Evolutionary conservation across 1,140 invertebrate genomes (phyloP).

Genomic region (Temnothorax longispinosus): DNA sequence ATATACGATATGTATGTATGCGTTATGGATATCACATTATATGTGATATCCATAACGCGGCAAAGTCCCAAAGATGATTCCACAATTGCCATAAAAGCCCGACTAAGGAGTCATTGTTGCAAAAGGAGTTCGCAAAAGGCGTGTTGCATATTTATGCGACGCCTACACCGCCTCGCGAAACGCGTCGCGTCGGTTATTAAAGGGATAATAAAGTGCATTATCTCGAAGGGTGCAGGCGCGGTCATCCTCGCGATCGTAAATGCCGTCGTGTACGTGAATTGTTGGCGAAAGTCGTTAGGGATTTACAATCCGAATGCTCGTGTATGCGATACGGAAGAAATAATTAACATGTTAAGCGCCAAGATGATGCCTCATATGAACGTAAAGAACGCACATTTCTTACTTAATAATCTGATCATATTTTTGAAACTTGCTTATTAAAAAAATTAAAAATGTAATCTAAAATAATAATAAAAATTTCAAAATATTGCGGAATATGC

Average conservation of each 20-base stretch:
- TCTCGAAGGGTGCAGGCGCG: conserved; percentile 39
- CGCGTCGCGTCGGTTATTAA: conserved; percentile 58
- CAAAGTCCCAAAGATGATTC: conserved; percentile 20
- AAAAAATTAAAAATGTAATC: not conserved
- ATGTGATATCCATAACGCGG: not conserved
- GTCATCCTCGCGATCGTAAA: conserved; percentile 37
- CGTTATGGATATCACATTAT: too few relatives aligned
- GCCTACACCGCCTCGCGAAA: conserved; percentile 37
- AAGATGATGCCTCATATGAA: not conserved
- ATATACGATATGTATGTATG: not conserved
- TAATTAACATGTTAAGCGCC: conserved; percentile 36
- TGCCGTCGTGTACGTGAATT: conserved; percentile 12
- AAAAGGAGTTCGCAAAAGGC: conserved; percentile 19
- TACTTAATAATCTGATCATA: not conserved
- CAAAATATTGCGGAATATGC: too few relatives aligned
- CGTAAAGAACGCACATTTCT: not conserved
- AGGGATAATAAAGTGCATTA: conserved; percentile 69
- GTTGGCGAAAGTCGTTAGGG: conserved; percentile 44
- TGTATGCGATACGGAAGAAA: not conserved
- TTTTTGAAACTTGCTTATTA: not conserved
- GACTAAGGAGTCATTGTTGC: conserved; percentile 28
- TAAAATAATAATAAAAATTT: not conserved
- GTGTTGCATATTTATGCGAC: conserved; percentile 35
- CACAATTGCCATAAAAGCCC: conserved; percentile 32
- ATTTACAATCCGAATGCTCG: conserved; percentile 34